Conservation (phyloP, 2,797 vertebrate species). For the Poeciliopsis paucimaculata region DNA sequence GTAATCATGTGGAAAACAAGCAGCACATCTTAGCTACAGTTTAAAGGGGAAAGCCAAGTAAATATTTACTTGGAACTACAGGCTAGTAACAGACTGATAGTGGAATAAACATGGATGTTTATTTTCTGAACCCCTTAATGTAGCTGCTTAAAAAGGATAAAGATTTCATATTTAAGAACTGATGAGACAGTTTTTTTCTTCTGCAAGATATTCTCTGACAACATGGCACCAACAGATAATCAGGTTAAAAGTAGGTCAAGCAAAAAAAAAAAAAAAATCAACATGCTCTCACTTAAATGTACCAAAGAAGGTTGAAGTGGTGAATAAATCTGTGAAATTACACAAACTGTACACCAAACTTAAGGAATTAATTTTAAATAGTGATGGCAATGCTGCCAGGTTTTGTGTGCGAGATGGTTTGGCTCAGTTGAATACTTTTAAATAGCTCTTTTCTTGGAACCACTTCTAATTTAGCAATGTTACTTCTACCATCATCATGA, state of each 20-base stretch:
- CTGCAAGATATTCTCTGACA: neutral
- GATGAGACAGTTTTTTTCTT: neutral
- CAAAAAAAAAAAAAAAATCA: neutral
- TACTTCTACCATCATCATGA: neutral
- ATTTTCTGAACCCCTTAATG: neutral
- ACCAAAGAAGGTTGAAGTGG: neutral
- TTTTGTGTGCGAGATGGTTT: neutral
- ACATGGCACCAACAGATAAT: neutral
- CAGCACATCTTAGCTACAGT: slow-evolving; percentile 47
- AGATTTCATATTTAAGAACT: neutral
- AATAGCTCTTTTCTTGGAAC: neutral
- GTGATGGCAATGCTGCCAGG: neutral
- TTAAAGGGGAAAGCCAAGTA: slow-evolving; percentile 30
- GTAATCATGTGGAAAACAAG: slow-evolving; percentile 59
- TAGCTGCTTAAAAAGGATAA: neutral
- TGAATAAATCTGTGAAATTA: neutral
- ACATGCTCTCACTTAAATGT: neutral
- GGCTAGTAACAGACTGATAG: slow-evolving; percentile 4
- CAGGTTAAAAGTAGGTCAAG: neutral
- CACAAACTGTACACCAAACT: neutral
- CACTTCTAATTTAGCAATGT: neutral
- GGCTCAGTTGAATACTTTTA: neutral
- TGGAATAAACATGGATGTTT: slow-evolving; percentile 13
- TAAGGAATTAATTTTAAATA: neutral
- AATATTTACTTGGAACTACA: slow-evolving; percentile 24